Percentiles rank a stretch among this genome's conserved stretches.
Evolutionary conservation across 2,888 invertebrate species (phyloP).

Genomic region (Zelleria hepariella): DNA sequence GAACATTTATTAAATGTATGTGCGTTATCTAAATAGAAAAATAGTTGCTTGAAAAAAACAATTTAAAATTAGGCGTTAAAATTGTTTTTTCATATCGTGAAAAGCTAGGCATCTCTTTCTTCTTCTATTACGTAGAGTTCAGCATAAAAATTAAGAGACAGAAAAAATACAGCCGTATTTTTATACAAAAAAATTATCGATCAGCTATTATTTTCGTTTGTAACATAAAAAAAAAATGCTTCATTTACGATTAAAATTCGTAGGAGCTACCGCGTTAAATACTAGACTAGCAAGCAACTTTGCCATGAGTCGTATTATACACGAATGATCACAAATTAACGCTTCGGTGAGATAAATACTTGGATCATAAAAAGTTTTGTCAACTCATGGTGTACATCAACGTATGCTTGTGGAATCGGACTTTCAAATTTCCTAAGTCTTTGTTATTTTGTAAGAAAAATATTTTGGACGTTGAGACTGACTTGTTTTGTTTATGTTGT

Average conservation of each 20-base stretch:
- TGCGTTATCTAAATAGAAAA: slow-evolving; percentile 51
- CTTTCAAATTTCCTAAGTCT: slow-evolving; percentile 8
- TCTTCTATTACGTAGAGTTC: slow-evolving; percentile 28
- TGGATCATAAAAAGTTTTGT: neutral
- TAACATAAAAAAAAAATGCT: neutral
- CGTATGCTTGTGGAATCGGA: slow-evolving; percentile 3
- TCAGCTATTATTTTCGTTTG: neutral
- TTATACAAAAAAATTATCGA: slow-evolving; percentile 31
- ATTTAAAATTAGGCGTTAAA: slow-evolving; percentile 37
- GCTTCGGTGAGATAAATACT: neutral
- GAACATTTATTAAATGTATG: slow-evolving; percentile 29
- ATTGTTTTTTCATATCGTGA: slow-evolving; percentile 33
- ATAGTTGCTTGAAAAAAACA: slow-evolving; percentile 57
- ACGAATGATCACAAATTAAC: neutral
- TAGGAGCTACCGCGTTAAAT: neutral
- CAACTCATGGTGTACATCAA: slow-evolving; percentile 1
- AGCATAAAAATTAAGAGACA: slow-evolving; percentile 26
- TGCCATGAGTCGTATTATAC: neutral
- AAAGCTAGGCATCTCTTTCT: slow-evolving; percentile 24
- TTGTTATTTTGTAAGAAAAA: slow-evolving; percentile 45
- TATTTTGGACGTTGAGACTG: slow-evolving; percentile 68
- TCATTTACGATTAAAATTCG: neutral
- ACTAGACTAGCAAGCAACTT: neutral
- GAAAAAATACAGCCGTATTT: slow-evolving; percentile 48
- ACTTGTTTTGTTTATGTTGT: slow-evolving; percentile 71